phyloP scores from a whole-genome alignment of 2,888 invertebrate species.

The Conchocele bisecta region DNA sequence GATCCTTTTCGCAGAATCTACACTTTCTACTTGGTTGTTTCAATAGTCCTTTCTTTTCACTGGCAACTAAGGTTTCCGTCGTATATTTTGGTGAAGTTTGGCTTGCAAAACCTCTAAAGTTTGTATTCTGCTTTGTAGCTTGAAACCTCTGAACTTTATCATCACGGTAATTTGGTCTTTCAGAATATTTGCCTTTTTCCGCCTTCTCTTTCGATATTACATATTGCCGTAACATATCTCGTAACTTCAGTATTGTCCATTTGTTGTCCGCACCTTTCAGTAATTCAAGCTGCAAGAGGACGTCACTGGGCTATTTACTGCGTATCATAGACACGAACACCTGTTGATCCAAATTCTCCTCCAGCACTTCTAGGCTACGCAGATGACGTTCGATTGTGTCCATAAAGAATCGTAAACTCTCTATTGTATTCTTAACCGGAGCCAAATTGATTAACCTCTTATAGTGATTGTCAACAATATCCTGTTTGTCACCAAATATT shows the following conservation, averaged over 20 bases:
- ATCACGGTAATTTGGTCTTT: too few species aligned
- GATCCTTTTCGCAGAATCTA: neutral
- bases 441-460: constrained; percentile 1
- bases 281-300: constrained; percentile 21
- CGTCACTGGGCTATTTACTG: constrained; percentile 11
- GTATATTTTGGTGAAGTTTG: neutral
- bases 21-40: neutral
- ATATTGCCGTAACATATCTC: constrained; percentile 4
- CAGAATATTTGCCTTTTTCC: too few species aligned
- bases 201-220: neutral
- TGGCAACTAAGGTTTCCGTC: neutral
- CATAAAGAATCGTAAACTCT: constrained; percentile 13
- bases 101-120: neutral
- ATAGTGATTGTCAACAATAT: constrained; percentile 29
- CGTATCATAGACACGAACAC: constrained; percentile 31
- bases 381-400: constrained; percentile 23
- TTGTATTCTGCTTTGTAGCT: neutral
- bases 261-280: constrained; percentile 7
- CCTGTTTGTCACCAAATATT: constrained; percentile 30
- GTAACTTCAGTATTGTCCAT: constrained; percentile 22
- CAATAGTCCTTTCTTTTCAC: neutral
- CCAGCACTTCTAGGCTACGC: constrained; percentile 23
- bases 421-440: constrained; percentile 13
- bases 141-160: neutral
- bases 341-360: constrained; percentile 16